phyloP scores from a whole-genome alignment of 2,113 vertebrate genomes.

The Microtus oregoni region DNA sequence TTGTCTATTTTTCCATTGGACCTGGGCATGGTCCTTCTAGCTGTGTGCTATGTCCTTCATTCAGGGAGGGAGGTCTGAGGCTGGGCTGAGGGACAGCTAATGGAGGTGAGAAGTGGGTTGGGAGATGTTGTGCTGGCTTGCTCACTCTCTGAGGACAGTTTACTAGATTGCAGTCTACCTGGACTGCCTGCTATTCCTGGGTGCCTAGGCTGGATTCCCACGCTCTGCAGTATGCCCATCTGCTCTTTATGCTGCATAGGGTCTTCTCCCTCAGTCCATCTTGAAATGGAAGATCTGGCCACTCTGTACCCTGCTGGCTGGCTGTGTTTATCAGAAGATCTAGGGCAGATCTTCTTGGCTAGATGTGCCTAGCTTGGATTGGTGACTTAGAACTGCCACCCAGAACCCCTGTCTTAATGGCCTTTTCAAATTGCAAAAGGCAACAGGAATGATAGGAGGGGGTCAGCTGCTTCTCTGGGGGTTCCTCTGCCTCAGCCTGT shows the following conservation, averaged over 20 bases:
- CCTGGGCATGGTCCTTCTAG: not conserved
- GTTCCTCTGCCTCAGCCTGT: not conserved
- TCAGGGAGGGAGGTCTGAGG: not conserved
- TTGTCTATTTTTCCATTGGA: not conserved
- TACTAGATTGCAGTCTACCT: not conserved
- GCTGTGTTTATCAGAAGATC: not conserved
- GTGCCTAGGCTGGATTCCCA: not conserved
- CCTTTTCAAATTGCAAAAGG: not conserved
- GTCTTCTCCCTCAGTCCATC: not conserved
- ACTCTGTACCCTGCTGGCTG: accelerated
- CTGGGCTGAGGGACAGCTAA: not conserved
- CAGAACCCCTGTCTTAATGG: not conserved
- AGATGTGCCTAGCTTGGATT: not conserved
- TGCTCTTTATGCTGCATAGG: not conserved
- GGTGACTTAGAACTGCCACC: not conserved
- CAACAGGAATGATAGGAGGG: too few species aligned
- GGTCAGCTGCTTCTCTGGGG: not conserved
- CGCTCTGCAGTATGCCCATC: not conserved
- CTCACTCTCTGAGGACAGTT: not conserved
- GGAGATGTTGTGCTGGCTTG: not conserved
- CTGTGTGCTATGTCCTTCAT: too few species aligned
- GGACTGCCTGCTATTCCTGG: not conserved
- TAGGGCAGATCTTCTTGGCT: not conserved
- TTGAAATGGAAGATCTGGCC: not conserved
- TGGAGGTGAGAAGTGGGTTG: not conserved